Percentiles rank a stretch among this genome's conserved stretches.
phyloP scores from a whole-genome alignment of 2,113 vertebrate species.

The Anolis sagrei region DNA sequence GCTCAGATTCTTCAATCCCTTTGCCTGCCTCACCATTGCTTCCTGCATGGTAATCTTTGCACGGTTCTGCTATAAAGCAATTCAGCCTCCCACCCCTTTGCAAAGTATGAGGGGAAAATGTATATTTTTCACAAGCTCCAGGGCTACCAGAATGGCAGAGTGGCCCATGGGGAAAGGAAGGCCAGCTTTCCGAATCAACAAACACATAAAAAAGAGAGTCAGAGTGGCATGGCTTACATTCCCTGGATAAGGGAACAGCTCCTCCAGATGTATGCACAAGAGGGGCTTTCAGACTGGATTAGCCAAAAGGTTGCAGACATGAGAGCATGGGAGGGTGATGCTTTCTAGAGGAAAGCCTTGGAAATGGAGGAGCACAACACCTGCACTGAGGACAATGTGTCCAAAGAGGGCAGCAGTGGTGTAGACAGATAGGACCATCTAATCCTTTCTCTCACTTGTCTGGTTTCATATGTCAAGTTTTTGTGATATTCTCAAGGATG shows the following conservation, averaged over 20 bases:
- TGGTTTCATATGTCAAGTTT: no score
- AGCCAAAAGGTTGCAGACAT: neutral
- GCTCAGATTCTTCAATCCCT: neutral
- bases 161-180: rapidly evolving
- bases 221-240: neutral
- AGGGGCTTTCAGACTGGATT: conserved; percentile 43
- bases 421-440: no score
- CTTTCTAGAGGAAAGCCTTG: neutral
- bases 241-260: rapidly evolving
- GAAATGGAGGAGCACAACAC: no score
- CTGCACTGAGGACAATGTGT: no score
- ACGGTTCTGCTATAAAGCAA: neutral
- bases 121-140: neutral
- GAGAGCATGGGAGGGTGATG: rapidly evolving
- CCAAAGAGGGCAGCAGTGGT: no score
- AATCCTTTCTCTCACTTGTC: no score
- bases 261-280: conserved; percentile 27
- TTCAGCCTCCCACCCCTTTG: neutral
- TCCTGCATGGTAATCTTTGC: neutral
- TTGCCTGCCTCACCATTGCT: neutral
- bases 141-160: no score
- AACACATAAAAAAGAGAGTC: neutral
- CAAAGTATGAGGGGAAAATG: neutral
- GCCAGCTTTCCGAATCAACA: neutral
- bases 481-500: no score